These are phyloP conservation scores for Drosophila affinis DNA, from an alignment of 2,888 invertebrate species.

Conservation along the genomic window DNA sequence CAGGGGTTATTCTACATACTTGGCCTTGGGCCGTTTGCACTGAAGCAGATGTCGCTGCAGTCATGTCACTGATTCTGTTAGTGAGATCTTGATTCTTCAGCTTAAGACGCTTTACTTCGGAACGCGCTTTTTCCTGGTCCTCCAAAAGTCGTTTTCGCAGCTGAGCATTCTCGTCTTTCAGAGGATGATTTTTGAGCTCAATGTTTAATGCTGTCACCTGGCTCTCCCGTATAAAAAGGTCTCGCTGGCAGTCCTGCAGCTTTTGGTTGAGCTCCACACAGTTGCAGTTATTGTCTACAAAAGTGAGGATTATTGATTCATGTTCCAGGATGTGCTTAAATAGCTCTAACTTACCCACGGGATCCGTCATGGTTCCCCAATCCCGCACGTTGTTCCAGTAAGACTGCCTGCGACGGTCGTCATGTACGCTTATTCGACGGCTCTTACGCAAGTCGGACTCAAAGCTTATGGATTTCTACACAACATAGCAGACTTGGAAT, in stretches of 20 bases:
- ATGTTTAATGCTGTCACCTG: slow-evolving; percentile 77
- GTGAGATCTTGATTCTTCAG: slow-evolving; percentile 60
- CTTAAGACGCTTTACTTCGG: slow-evolving; percentile 75
- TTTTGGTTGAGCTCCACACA: slow-evolving; percentile 75
- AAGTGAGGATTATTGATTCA: not conserved
- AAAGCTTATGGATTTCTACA: slow-evolving; percentile 49
- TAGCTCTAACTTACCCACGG: slow-evolving; percentile 64
- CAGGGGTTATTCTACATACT: not conserved
- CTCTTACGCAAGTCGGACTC: slow-evolving; percentile 72
- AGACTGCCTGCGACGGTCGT: slow-evolving; percentile 78
- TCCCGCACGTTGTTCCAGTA: slow-evolving; percentile 70
- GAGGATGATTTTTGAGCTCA: slow-evolving; percentile 79
- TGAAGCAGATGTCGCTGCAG: slow-evolving; percentile 19
- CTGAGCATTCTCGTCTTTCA: slow-evolving; percentile 77
- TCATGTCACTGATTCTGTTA: slow-evolving; percentile 34
- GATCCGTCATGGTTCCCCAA: slow-evolving; percentile 79
- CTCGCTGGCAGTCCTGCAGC: slow-evolving; percentile 73
- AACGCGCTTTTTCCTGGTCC: slow-evolving; percentile 71
- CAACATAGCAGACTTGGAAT: not conserved
- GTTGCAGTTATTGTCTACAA: slow-evolving; percentile 68
- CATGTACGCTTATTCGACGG: slow-evolving; percentile 79
- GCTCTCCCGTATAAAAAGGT: slow-evolving; percentile 75
- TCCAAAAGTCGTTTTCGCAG: slow-evolving; percentile 77
- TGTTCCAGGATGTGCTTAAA: not conserved
- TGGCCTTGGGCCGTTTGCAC: not conserved